These are phyloP conservation scores for Littorina saxatilis DNA, from an alignment of 1,140 invertebrate species.

Conservation along the genomic window DNA sequence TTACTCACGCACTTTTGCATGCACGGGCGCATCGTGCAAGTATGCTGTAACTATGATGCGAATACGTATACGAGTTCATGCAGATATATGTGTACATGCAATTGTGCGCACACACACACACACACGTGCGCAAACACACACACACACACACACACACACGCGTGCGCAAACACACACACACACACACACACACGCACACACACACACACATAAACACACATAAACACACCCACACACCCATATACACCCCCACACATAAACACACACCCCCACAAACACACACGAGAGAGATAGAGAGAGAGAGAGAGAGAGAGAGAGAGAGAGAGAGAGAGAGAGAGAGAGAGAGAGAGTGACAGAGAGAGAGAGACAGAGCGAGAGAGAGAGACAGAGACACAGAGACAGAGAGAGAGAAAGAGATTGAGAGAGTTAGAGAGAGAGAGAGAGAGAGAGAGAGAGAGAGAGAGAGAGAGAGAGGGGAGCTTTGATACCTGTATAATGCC, in stretches of 20 bases:
- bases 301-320: constrained; percentile 20
- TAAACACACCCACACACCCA: background rate
- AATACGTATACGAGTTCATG: too few species aligned
- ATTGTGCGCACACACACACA: background rate
- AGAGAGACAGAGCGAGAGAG: too few species aligned
- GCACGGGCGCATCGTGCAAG: too few species aligned
- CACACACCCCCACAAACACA: background rate
- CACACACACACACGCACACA: too few species aligned
- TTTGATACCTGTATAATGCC: too few species aligned
- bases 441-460: too few species aligned
- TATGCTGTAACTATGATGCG: too few species aligned
- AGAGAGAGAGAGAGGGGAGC: too few species aligned
- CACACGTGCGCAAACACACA: background rate
- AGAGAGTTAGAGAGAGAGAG: too few species aligned
- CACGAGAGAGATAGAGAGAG: too few species aligned
- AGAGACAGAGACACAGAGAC: background rate
- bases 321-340: background rate
- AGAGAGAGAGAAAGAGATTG: too few species aligned
- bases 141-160: background rate
- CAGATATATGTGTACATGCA: background rate
- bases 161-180: too few species aligned
- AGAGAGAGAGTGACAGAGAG: background rate
- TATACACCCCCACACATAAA: background rate
- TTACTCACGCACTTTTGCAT: background rate
- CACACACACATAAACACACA: background rate